Percentiles rank a stretch among this genome's conserved stretches.
phyloP scores from a whole-genome alignment of 2,888 invertebrate species.

The Hyposoter dolosus region DNA sequence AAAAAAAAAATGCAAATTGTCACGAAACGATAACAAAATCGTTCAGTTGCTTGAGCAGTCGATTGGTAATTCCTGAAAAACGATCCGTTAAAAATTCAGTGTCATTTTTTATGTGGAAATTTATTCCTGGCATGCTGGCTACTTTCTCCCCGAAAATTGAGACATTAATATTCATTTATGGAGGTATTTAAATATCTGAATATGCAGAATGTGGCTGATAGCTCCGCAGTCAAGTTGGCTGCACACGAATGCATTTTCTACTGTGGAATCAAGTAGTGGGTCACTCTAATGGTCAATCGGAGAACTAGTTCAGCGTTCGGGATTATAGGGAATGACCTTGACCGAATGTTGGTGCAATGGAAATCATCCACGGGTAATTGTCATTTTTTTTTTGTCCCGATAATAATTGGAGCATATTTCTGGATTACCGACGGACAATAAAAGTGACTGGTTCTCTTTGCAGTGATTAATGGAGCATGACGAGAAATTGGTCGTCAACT shows the following conservation, averaged over 20 bases:
- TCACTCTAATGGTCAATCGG: slow-evolving; percentile 80
- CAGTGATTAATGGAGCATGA: not conserved
- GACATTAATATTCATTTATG: slow-evolving; percentile 2
- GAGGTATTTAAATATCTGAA: not conserved
- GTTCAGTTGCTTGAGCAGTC: not conserved
- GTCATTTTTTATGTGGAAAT: not conserved
- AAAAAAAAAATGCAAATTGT: not conserved
- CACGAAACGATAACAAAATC: not conserved
- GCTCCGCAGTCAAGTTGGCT: not conserved
- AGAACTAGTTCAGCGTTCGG: slow-evolving; percentile 76
- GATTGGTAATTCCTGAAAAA: not conserved
- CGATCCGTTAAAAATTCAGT: not conserved
- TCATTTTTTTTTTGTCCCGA: not conserved
- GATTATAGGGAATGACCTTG: slow-evolving; percentile 58
- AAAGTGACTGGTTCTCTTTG: not conserved
- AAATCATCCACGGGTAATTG: slow-evolving; percentile 64
- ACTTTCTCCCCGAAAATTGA: not conserved
- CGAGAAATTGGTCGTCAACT: not conserved
- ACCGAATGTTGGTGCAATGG: slow-evolving; percentile 47
- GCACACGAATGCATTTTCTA: slow-evolving; percentile 36
- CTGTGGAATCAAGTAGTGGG: slow-evolving; percentile 75
- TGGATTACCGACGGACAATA: slow-evolving; percentile 67
- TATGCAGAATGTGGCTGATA: not conserved
- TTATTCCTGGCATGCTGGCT: not conserved
- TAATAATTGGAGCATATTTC: slow-evolving; percentile 54